These are phyloP conservation scores for Drosophila pectinifera DNA, from an alignment of 1,140 invertebrate genomes.

Conservation along the genomic window DNA sequence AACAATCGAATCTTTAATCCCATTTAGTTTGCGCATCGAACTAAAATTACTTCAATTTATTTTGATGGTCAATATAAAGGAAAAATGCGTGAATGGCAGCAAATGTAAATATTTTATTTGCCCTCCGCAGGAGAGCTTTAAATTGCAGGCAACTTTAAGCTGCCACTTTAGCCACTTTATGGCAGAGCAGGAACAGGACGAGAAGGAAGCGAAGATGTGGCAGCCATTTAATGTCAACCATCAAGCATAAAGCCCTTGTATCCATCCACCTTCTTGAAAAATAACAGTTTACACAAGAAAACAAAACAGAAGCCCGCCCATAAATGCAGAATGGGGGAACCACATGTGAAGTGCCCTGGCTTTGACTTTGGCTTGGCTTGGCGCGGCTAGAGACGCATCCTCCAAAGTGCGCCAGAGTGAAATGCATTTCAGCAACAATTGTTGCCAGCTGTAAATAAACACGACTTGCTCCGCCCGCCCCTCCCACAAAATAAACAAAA, in stretches of 20 bases:
- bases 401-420: slow-evolving; percentile 53
- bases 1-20: slow-evolving; percentile 67
- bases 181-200: slow-evolving; percentile 38
- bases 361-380: slow-evolving; percentile 67
- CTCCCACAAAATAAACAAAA: slow-evolving; percentile 34
- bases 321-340: slow-evolving; percentile 27
- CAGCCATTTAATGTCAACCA: slow-evolving; percentile 79
- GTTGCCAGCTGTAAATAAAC: slow-evolving; percentile 82
- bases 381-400: slow-evolving; percentile 50
- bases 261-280: slow-evolving; percentile 50
- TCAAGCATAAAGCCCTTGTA: slow-evolving; percentile 69
- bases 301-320: slow-evolving; percentile 51
- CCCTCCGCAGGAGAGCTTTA: slow-evolving; percentile 45
- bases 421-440: slow-evolving; percentile 80
- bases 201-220: slow-evolving; percentile 46
- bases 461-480: slow-evolving; percentile 61
- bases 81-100: slow-evolving; percentile 52
- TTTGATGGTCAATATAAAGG: slow-evolving; percentile 67
- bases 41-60: slow-evolving; percentile 67
- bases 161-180: slow-evolving; percentile 75
- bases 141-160: slow-evolving; percentile 65
- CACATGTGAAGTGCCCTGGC: slow-evolving; percentile 74
- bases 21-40: slow-evolving; percentile 65
- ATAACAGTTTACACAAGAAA: slow-evolving; percentile 81
- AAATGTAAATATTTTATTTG: slow-evolving; percentile 61